These are phyloP conservation scores for Eubasilissa regina DNA, from an alignment of 1,140 invertebrate genomes.

Conservation along the genomic window DNA sequence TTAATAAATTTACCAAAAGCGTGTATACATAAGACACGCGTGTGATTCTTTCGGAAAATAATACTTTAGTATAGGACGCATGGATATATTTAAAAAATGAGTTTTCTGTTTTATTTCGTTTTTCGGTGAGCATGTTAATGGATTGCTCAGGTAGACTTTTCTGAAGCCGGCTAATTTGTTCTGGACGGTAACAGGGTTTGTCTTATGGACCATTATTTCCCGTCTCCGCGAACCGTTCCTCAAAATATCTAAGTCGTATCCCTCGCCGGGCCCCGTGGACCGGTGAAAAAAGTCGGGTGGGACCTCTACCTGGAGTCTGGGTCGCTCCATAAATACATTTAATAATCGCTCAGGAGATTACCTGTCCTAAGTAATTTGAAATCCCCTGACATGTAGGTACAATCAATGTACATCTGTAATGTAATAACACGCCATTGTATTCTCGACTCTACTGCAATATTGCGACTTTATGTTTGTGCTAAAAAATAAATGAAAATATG, in stretches of 20 bases:
- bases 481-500: too few species aligned
- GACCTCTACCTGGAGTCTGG: slow-evolving; percentile 43
- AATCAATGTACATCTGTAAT: neutral
- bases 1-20: too few species aligned
- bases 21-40: too few species aligned
- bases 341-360: slow-evolving; percentile 57
- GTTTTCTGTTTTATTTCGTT: too few species aligned
- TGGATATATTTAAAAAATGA: too few species aligned
- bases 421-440: too few species aligned
- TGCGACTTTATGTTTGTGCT: too few species aligned
- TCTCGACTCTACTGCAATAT: too few species aligned
- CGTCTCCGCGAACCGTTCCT: slow-evolving; percentile 51
- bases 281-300: slow-evolving; percentile 47
- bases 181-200: slow-evolving; percentile 42
- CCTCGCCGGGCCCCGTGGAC: slow-evolving; percentile 31
- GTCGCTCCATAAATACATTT: slow-evolving; percentile 48
- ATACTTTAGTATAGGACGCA: too few species aligned
- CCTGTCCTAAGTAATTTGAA: slow-evolving; percentile 57
- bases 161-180: slow-evolving; percentile 26
- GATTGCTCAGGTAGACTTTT: neutral
- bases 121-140: too few species aligned
- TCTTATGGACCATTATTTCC: slow-evolving; percentile 57
- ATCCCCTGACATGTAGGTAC: slow-evolving; percentile 53
- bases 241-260: slow-evolving; percentile 25
- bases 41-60: too few species aligned